Conservation (phyloP, 2,888 invertebrate genomes). For the Artemia sinica region DNA sequence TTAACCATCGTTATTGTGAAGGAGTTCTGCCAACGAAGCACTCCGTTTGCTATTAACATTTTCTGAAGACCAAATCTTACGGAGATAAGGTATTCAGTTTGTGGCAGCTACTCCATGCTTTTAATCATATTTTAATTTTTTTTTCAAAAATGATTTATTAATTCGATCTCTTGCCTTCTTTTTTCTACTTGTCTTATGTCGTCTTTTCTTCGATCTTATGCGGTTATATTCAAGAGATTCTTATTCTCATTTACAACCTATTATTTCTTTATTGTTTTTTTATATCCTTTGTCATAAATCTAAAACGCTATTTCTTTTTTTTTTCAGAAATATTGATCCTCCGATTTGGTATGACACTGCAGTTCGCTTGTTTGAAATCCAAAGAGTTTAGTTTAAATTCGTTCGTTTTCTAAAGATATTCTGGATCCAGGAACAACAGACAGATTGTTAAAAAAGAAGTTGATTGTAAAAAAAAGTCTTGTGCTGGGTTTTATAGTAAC, state of each 20-base stretch:
- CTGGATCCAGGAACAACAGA: neutral
- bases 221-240: constrained; percentile 13
- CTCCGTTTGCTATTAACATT: too few species aligned
- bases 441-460: too few species aligned
- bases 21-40: too few species aligned
- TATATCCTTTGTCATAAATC: too few species aligned
- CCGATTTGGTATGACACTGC: constrained; percentile 99
- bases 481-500: too few species aligned
- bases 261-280: constrained; percentile 21
- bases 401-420: neutral
- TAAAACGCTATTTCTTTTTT: constrained; percentile 21
- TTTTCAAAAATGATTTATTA: neutral
- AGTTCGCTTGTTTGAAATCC: constrained; percentile 96
- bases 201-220: neutral
- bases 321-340: constrained; percentile 80
- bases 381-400: constrained; percentile 50
- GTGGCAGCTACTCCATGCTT: too few species aligned
- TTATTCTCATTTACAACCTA: constrained; percentile 14
- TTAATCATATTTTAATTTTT: too few species aligned
- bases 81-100: too few species aligned
- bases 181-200: neutral
- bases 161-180: neutral
- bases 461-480: too few species aligned
- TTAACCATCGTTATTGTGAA: too few species aligned
- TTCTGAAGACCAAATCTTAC: too few species aligned